Evolutionary conservation across 2,113 vertebrate genomes (phyloP).

Genomic region (Dryoscopus gambensis): DNA sequence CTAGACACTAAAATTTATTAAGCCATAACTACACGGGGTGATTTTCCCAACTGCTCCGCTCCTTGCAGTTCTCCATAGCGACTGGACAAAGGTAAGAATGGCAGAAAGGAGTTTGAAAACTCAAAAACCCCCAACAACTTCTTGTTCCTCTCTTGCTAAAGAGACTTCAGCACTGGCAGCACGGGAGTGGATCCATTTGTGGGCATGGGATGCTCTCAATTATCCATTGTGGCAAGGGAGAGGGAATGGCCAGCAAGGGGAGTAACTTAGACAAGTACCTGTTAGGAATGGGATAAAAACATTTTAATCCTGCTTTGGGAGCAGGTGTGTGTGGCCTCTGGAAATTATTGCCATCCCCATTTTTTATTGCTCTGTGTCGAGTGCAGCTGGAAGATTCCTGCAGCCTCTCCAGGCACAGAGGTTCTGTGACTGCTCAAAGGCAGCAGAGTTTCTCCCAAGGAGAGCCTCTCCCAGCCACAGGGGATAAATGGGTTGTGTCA

Average conservation of each 20-base stretch:
- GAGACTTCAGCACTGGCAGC: background rate
- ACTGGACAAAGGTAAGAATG: background rate
- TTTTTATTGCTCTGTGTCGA: background rate
- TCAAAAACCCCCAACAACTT: background rate
- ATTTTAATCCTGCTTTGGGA: background rate
- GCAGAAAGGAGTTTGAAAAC: background rate
- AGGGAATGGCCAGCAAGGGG: background rate
- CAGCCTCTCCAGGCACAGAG: background rate
- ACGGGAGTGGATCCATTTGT: background rate
- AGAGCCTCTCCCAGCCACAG: background rate
- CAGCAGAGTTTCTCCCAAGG: background rate
- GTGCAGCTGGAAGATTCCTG: background rate
- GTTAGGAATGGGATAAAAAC: background rate
- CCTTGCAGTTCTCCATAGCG: background rate
- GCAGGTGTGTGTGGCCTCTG: background rate
- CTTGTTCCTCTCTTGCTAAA: background rate
- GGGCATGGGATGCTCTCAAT: fast-evolving
- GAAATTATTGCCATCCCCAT: background rate
- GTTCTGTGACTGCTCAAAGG: background rate
- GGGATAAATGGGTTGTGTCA: background rate
- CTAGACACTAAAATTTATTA: background rate
- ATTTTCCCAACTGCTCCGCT: background rate
- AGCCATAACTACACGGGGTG: fast-evolving
- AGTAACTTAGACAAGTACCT: background rate
- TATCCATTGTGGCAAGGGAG: too few relatives aligned